Evolutionary conservation across 37 sponge, comb jelly and placozoan species (phyloP).

Genomic region (Aplysina aerophoba): DNA sequence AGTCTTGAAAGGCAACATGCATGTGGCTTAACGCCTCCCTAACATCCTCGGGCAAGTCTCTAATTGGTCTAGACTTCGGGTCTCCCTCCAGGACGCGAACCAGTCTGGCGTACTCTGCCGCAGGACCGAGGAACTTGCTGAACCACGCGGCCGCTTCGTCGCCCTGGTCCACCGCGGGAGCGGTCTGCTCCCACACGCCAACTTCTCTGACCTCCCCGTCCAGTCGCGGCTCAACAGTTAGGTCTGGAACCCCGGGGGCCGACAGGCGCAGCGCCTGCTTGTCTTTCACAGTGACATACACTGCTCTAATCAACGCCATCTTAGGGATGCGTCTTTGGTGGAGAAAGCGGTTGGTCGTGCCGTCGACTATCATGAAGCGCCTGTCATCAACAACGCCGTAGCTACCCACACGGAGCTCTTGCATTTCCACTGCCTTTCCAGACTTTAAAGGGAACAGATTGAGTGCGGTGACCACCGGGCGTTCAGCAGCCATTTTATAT

Average conservation of each 20-base stretch:
- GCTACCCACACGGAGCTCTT: constrained; percentile 42
- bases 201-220: constrained; percentile 44
- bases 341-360: constrained; percentile 58
- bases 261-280: constrained; percentile 33
- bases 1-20: constrained; percentile 61
- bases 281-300: constrained; percentile 23
- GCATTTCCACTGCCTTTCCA: constrained; percentile 53
- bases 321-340: constrained; percentile 71
- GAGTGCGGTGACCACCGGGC: constrained; percentile 41
- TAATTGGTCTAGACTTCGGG: constrained; percentile 26
- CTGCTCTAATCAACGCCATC: constrained; percentile 59
- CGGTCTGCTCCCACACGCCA: constrained; percentile 60
- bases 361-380: constrained; percentile 76
- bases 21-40: constrained; percentile 37
- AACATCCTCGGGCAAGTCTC: constrained; percentile 37
- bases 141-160: constrained; percentile 78
- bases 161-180: constrained; percentile 78
- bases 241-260: constrained; percentile 46
- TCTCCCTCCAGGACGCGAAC: constrained; percentile 21
- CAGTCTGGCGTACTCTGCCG: constrained; percentile 38
- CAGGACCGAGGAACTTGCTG: constrained; percentile 41
- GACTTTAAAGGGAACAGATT: constrained; percentile 83
- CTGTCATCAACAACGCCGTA: constrained; percentile 74
- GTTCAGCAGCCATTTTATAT: constrained; percentile 6
- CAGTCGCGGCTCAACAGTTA: constrained; percentile 29